These are phyloP conservation scores for Rhodeus uyekii DNA, from an alignment of 2,797 vertebrate genomes.

Conservation along the genomic window DNA sequence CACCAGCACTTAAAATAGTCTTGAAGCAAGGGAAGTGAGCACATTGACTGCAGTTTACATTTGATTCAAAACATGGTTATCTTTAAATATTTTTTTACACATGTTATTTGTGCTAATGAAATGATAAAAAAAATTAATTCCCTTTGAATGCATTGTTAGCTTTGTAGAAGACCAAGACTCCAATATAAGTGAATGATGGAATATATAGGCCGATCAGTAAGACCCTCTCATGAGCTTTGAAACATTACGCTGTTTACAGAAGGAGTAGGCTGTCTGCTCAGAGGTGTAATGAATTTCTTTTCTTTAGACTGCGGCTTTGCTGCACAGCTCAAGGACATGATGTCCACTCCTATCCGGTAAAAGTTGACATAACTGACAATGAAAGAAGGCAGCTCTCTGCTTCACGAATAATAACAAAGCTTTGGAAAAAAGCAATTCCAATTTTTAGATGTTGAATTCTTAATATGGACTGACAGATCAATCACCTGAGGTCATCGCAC, in stretches of 20 bases:
- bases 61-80: background rate
- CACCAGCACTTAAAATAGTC: background rate
- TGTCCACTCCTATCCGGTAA: constrained; percentile 51
- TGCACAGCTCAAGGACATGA: constrained; percentile 54
- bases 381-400: constrained; percentile 51
- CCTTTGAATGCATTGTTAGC: background rate
- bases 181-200: background rate
- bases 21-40: background rate
- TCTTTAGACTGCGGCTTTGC: constrained; percentile 38
- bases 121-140: background rate
- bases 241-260: constrained; percentile 29
- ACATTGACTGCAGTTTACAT: background rate
- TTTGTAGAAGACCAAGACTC: background rate
- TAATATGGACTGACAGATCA: constrained; percentile 41
- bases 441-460: constrained; percentile 29
- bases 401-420: constrained; percentile 53
- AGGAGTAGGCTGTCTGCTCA: constrained; percentile 23
- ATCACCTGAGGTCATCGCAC: background rate
- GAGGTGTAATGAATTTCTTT: constrained; percentile 43
- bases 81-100: background rate
- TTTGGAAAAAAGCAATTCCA: constrained; percentile 29
- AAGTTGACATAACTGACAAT: constrained; percentile 52
- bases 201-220: background rate
- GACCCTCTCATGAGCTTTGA: constrained; percentile 2
- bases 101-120: background rate